These are phyloP conservation scores for Anas platyrhynchos DNA, from an alignment of 2,113 vertebrate species.

Conservation along the genomic window DNA sequence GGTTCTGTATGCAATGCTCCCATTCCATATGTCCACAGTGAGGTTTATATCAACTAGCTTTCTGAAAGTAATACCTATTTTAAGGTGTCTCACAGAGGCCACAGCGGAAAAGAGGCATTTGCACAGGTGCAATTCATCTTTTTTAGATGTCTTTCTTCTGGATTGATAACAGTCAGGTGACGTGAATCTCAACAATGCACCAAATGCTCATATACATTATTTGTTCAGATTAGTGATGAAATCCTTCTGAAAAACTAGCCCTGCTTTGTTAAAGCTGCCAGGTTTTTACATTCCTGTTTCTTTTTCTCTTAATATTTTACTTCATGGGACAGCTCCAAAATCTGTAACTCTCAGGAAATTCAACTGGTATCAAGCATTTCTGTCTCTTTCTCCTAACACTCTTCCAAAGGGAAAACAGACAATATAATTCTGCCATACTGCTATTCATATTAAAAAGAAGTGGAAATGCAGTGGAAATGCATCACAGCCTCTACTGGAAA, in stretches of 20 bases:
- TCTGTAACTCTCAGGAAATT: background rate
- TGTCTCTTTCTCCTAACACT: background rate
- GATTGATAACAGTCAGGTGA: background rate
- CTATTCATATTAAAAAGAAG: background rate
- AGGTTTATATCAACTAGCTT: background rate
- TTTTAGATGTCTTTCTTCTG: background rate
- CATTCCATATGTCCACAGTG: background rate
- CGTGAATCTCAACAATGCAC: background rate
- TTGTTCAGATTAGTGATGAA: background rate
- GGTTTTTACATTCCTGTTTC: background rate
- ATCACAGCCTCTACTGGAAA: accelerated
- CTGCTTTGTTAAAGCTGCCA: background rate
- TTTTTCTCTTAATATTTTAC: background rate
- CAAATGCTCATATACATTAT: background rate
- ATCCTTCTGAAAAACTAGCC: background rate
- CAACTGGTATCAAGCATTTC: background rate
- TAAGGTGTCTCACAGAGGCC: background rate
- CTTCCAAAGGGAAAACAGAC: background rate
- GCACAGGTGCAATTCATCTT: background rate
- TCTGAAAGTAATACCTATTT: background rate
- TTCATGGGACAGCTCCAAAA: background rate
- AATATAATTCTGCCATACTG: background rate
- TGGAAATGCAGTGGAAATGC: accelerated
- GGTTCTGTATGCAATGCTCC: background rate
- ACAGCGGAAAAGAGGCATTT: background rate